phyloP scores from a whole-genome alignment of 2,888 invertebrate species.

The Panorpa germanica region DNA sequence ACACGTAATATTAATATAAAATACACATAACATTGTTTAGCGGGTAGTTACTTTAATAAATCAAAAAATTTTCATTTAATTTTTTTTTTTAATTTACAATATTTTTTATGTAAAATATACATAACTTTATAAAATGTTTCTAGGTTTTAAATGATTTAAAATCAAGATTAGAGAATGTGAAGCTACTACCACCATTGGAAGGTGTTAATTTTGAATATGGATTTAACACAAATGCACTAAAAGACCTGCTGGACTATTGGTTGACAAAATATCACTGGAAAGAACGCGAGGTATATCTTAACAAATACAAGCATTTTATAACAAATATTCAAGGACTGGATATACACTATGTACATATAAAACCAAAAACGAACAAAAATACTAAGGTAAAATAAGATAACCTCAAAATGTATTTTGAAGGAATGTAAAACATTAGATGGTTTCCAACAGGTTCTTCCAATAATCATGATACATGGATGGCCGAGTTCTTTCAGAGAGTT shows the following conservation, averaged over 20 bases:
- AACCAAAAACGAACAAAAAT: conserved; percentile 27
- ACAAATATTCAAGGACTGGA: conserved; percentile 52
- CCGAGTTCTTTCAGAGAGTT: conserved; percentile 63
- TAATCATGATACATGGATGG: conserved; percentile 61
- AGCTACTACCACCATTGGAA: conserved; percentile 29
- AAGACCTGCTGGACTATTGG: conserved; percentile 36
- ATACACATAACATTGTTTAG: no score
- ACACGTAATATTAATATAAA: no score
- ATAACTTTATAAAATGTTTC: no score
- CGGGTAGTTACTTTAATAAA: no score
- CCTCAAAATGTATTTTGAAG: no score
- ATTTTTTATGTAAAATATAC: no score
- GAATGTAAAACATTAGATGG: no score
- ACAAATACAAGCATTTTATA: conserved; percentile 45
- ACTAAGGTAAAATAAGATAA: conserved; percentile 15
- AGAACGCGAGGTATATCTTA: conserved; percentile 36
- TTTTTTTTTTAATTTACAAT: no score
- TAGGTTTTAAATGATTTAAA: no score
- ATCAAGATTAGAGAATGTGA: no score
- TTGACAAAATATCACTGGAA: conserved; percentile 44
- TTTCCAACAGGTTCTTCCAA: conserved; percentile 22
- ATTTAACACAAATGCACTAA: conserved; percentile 29
- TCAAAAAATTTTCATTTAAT: no score
- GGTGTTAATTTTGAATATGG: conserved; percentile 38
- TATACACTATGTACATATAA: conserved; percentile 47